phyloP scores from a whole-genome alignment of 2,797 vertebrate genomes.

The Halcyon badia region DNA sequence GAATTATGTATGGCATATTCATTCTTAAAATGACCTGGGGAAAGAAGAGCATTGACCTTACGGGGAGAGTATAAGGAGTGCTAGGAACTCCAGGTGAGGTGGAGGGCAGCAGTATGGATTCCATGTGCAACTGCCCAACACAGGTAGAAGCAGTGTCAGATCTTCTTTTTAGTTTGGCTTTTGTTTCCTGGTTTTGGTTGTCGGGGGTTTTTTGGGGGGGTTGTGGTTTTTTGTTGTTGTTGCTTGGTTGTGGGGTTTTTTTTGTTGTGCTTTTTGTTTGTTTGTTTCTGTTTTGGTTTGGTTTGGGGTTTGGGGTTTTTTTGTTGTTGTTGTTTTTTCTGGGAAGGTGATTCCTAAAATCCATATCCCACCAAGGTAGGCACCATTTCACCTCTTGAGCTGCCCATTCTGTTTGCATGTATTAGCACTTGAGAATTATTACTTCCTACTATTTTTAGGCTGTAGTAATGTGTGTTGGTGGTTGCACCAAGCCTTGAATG shows the following conservation, averaged over 20 bases:
- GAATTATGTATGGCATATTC: neutral
- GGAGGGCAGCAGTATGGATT: neutral
- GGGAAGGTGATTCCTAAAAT: neutral
- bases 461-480: neutral
- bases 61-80: neutral
- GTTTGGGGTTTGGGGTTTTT: too few species aligned
- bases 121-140: neutral
- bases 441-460: neutral
- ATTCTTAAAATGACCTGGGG: slow-evolving; percentile 26
- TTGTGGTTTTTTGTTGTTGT: too few species aligned
- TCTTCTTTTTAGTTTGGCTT: neutral
- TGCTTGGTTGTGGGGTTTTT: too few species aligned
- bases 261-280: too few species aligned
- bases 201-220: too few species aligned
- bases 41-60: neutral
- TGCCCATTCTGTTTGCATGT: neutral
- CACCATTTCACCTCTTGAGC: neutral
- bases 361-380: neutral
- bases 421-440: neutral
- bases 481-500: neutral
- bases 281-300: too few species aligned
- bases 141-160: neutral
- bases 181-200: neutral
- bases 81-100: neutral
- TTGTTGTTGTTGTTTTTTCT: neutral